Percentiles rank a stretch among this genome's conserved stretches.
These are phyloP conservation scores for Acrobasis repandana DNA, from an alignment of 2,888 invertebrate genomes.

Conservation along the genomic window DNA sequence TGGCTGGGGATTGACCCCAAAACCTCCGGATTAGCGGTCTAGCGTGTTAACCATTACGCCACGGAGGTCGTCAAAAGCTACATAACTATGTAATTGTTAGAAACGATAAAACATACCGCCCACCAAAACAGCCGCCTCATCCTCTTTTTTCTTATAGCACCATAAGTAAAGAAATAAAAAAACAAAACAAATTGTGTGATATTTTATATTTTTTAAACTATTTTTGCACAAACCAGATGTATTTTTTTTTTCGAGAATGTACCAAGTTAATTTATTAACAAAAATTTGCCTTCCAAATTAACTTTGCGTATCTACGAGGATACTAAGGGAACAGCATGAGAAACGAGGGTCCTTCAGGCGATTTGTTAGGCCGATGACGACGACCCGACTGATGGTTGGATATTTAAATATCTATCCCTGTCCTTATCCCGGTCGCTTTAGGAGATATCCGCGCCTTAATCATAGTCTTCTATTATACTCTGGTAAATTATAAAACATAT, in stretches of 20 bases:
- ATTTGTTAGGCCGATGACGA: slow-evolving; percentile 58
- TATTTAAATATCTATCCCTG: slow-evolving; percentile 46
- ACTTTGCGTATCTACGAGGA: not conserved
- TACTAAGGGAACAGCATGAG: slow-evolving; percentile 45
- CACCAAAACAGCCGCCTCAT: no score
- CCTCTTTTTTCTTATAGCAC: no score
- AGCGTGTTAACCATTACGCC: no score
- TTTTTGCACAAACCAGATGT: not conserved
- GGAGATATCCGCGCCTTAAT: not conserved
- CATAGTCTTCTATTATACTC: slow-evolving; percentile 2
- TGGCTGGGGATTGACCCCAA: no score
- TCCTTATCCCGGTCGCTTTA: not conserved
- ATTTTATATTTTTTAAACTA: no score
- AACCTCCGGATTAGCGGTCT: no score
- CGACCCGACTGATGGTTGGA: slow-evolving; percentile 48
- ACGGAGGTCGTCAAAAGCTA: no score
- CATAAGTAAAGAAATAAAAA: no score
- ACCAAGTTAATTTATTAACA: not conserved
- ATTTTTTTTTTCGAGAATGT: not conserved
- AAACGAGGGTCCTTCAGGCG: slow-evolving; percentile 48
- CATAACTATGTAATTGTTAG: no score
- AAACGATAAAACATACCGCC: no score
- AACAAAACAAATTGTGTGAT: no score
- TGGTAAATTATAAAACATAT: not conserved
- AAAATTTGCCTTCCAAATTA: slow-evolving; percentile 1